A percentile compares a stretch with the other conserved stretches of the same genome.
These are phyloP conservation scores for Gnathonemus echidnorhynchus DNA, from an alignment of 2,113 vertebrate species.

Conservation along the genomic window DNA sequence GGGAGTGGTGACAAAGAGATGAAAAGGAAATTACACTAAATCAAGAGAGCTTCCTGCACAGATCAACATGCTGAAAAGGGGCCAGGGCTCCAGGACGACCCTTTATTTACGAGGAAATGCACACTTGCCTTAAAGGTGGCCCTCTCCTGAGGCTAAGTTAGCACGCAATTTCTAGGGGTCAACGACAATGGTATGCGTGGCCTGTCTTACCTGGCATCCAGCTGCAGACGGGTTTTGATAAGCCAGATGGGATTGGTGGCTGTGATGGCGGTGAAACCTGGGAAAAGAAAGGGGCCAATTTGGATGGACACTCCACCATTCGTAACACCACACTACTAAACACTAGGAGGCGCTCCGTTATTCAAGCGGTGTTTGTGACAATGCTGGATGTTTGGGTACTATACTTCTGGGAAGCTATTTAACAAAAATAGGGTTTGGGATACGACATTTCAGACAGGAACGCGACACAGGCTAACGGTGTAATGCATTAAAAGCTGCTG, in stretches of 20 bases:
- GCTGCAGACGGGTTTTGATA: constrained; percentile 92
- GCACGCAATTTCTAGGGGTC: neutral
- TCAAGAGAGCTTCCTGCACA: neutral
- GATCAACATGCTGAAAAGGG: neutral
- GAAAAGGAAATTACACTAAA: neutral
- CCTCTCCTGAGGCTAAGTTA: neutral
- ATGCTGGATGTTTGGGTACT: neutral
- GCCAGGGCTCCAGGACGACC: neutral
- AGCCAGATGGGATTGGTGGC: constrained; percentile 98
- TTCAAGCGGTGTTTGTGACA: constrained; percentile 29
- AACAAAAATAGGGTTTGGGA: neutral
- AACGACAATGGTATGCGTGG: neutral
- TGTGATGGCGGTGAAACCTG: constrained; percentile 97
- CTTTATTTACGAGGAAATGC: neutral
- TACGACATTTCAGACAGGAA: neutral
- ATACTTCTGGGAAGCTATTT: neutral
- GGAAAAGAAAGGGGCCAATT: constrained; percentile 47
- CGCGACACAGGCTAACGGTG: neutral
- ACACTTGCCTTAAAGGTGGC: neutral
- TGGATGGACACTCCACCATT: neutral
- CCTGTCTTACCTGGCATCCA: constrained; percentile 81
- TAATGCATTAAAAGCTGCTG: neutral
- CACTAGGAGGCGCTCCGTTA: neutral
- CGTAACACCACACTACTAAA: neutral
- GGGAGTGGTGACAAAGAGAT: neutral